phyloP scores from a whole-genome alignment of 2,797 vertebrate species.

The Chloroceryle inda region DNA sequence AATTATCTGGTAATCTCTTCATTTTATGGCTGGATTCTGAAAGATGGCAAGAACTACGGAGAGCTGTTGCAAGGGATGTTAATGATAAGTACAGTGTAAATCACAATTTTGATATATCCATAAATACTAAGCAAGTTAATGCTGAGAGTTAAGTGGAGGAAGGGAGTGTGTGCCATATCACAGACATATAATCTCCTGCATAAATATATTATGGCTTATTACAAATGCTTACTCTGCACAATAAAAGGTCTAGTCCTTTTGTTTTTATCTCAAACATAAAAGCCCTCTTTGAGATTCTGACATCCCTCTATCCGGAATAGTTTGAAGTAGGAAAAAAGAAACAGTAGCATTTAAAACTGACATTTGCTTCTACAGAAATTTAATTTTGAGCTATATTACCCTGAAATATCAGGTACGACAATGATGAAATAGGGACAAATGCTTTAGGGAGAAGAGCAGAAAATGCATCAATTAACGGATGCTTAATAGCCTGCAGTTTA shows the following conservation, averaged over 20 bases:
- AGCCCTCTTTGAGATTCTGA: not conserved
- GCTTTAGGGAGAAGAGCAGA: slow-evolving; percentile 10
- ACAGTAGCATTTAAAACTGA: slow-evolving; percentile 9
- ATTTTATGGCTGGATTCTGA: slow-evolving; percentile 60
- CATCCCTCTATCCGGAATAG: not conserved
- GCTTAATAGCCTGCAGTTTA: slow-evolving; percentile 46
- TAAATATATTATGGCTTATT: slow-evolving; percentile 53
- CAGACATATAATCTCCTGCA: not conserved
- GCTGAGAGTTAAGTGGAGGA: slow-evolving; percentile 1
- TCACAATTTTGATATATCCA: slow-evolving; percentile 22
- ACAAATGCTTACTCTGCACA: slow-evolving; percentile 2
- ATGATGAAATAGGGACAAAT: not conserved
- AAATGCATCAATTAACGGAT: slow-evolving; percentile 34
- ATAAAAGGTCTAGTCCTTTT: not conserved
- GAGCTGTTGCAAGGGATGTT: slow-evolving; percentile 32
- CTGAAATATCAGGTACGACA: slow-evolving; percentile 8
- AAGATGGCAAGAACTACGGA: slow-evolving; percentile 38
- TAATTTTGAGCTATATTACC: slow-evolving; percentile 37
- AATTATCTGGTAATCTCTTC: slow-evolving; percentile 55
- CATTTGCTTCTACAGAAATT: slow-evolving; percentile 16
- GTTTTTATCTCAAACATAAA: slow-evolving; percentile 5
- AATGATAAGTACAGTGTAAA: slow-evolving; percentile 57
- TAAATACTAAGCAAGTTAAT: slow-evolving; percentile 63
- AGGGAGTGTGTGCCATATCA: not conserved
- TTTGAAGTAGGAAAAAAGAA: not conserved